Conservation (phyloP, 1,140 invertebrate genomes). For the Hypothenemus hampei region DNA sequence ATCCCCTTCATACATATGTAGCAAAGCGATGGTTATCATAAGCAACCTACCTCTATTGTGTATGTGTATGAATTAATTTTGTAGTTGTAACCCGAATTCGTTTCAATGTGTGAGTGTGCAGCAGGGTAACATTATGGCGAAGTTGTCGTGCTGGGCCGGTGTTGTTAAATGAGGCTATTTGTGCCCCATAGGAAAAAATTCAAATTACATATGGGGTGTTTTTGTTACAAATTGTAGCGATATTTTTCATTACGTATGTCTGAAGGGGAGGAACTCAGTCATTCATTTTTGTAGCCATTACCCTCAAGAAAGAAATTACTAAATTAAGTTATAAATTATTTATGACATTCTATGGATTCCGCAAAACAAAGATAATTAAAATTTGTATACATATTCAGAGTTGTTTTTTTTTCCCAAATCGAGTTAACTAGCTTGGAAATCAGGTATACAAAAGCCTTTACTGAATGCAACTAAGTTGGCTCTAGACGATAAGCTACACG, state of each 20-base stretch:
- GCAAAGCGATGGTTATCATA: conserved; percentile 25
- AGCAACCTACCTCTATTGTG: conserved; percentile 22
- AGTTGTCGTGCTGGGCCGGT: background rate
- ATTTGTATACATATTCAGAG: no score
- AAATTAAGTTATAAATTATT: no score
- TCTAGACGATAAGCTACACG: conserved; percentile 14
- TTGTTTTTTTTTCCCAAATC: no score
- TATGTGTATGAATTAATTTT: conserved; percentile 26
- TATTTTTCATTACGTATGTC: conserved; percentile 16
- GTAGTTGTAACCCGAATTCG: conserved; percentile 16
- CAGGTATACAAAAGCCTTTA: background rate
- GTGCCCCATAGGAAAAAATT: conserved; percentile 14
- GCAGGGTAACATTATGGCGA: conserved; percentile 10
- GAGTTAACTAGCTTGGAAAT: no score
- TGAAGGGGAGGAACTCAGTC: conserved; percentile 3
- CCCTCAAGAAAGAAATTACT: no score
- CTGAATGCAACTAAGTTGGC: background rate
- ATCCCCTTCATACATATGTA: conserved; percentile 10
- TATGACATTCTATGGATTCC: no score
- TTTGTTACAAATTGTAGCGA: conserved; percentile 19
- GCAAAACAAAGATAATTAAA: no score
- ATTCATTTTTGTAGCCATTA: no score
- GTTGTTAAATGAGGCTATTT: conserved; percentile 11
- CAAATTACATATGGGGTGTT: conserved; percentile 14
- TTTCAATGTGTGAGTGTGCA: conserved; percentile 16